A percentile compares a stretch with the other conserved stretches of the same genome.
Evolutionary conservation across 2,113 vertebrate species (phyloP).

Genomic region (Fregetta grallaria): DNA sequence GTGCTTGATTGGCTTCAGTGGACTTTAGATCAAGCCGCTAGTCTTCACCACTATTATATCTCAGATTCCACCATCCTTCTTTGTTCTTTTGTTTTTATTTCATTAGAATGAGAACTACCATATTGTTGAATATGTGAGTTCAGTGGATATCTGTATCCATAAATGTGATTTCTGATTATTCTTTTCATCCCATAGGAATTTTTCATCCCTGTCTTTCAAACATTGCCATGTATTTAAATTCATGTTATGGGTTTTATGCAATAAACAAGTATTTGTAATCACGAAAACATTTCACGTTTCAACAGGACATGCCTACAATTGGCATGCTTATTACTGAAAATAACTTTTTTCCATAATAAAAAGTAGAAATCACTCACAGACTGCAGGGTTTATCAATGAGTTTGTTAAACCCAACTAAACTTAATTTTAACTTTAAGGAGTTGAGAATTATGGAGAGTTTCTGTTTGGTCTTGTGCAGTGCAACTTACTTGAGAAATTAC

Average conservation of each 20-base stretch:
- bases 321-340: conserved; percentile 52
- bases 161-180: not conserved
- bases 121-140: conserved; percentile 62
- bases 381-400: conserved; percentile 44
- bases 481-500: not conserved
- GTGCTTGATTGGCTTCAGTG: not conserved
- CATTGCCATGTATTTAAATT: conserved; percentile 37
- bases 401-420: conserved; percentile 65
- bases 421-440: conserved; percentile 39
- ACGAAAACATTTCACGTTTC: conserved; percentile 41
- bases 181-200: conserved; percentile 12
- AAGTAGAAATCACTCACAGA: conserved; percentile 55
- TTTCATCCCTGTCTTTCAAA: conserved; percentile 24
- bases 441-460: conserved; percentile 52
- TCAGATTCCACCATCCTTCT: conserved; percentile 7
- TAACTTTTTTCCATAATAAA: conserved; percentile 52
- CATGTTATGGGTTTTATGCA: conserved; percentile 12
- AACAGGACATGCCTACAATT: conserved; percentile 2
- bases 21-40: conserved; percentile 55
- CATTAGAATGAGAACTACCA: conserved; percentile 48
- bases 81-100: conserved; percentile 22
- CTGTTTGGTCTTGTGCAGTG: conserved; percentile 76
- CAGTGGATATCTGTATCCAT: not conserved
- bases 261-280: conserved; percentile 33
- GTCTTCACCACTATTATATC: not conserved